phyloP scores from a whole-genome alignment of 1,140 invertebrate genomes.

The Drosophila saltans region DNA sequence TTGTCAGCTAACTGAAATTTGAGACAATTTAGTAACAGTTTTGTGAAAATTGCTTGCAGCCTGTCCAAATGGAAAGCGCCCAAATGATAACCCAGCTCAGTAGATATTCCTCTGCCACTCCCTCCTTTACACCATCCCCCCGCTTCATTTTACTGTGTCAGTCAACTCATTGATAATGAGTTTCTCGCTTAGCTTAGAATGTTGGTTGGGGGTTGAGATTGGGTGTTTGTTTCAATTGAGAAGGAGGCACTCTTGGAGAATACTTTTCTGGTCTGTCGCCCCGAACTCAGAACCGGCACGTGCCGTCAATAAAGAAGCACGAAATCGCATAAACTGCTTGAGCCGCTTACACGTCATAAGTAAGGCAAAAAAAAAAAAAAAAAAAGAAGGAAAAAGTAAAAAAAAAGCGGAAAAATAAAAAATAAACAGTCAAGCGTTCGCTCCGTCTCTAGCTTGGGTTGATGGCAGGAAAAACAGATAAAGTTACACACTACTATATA shows the following conservation, averaged over 20 bases:
- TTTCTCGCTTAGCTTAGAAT: conserved; percentile 15
- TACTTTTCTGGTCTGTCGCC: conserved; percentile 18
- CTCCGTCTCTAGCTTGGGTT: conserved; percentile 22
- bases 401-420: conserved; percentile 5
- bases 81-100: conserved; percentile 38
- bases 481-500: conserved; percentile 29
- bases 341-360: conserved; percentile 64
- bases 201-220: background rate
- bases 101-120: background rate
- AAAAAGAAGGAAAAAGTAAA: background rate
- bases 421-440: background rate
- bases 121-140: background rate
- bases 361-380: conserved; percentile 27
- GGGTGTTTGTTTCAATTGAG: conserved; percentile 1
- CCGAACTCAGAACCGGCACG: conserved; percentile 39
- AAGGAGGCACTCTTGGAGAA: conserved; percentile 20
- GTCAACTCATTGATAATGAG: conserved; percentile 51
- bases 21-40: conserved; percentile 57
- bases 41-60: conserved; percentile 51
- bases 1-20: conserved; percentile 24
- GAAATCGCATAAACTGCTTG: conserved; percentile 61
- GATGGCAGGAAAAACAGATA: conserved; percentile 19
- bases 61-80: background rate
- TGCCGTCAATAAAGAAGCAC: conserved; percentile 55
- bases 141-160: conserved; percentile 10